phyloP scores from a whole-genome alignment of 2,888 invertebrate species.

The Mythimna impura region DNA sequence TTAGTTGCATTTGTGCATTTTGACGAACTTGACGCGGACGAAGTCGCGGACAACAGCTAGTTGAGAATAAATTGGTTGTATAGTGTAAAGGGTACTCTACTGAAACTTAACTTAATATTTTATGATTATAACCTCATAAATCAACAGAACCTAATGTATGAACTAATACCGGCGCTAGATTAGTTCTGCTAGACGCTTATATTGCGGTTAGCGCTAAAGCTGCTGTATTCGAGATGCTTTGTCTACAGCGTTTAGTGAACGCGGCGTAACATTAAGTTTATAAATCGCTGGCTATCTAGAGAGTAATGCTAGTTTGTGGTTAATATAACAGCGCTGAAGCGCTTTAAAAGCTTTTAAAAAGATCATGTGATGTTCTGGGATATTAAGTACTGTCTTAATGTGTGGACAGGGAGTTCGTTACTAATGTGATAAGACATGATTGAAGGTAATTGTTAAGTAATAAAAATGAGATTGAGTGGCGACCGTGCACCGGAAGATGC shows the following conservation, averaged over 20 bases:
- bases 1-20: no score
- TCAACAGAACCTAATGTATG: slow-evolving; percentile 32
- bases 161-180: slow-evolving; percentile 30
- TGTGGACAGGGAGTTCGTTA: slow-evolving; percentile 2
- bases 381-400: slow-evolving; percentile 9
- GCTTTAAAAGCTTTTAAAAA: slow-evolving; percentile 36
- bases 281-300: slow-evolving; percentile 44
- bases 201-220: slow-evolving; percentile 24
- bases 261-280: slow-evolving; percentile 36
- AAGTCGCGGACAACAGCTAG: no score
- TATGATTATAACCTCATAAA: slow-evolving; percentile 21
- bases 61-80: background rate
- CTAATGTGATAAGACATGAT: slow-evolving; percentile 1
- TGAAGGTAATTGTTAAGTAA: no score
- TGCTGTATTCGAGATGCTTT: slow-evolving; percentile 33
- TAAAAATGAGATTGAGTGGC: no score
- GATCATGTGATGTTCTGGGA: slow-evolving; percentile 11
- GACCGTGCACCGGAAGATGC: no score
- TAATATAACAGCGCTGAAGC: slow-evolving; percentile 41
- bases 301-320: slow-evolving; percentile 24
- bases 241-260: slow-evolving; percentile 34
- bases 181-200: slow-evolving; percentile 34
- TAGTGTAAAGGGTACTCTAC: background rate
- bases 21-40: no score
- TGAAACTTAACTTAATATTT: slow-evolving; percentile 14